Evolutionary conservation across 2,888 invertebrate species (phyloP).

Genomic region (Drosophila anceps): DNA sequence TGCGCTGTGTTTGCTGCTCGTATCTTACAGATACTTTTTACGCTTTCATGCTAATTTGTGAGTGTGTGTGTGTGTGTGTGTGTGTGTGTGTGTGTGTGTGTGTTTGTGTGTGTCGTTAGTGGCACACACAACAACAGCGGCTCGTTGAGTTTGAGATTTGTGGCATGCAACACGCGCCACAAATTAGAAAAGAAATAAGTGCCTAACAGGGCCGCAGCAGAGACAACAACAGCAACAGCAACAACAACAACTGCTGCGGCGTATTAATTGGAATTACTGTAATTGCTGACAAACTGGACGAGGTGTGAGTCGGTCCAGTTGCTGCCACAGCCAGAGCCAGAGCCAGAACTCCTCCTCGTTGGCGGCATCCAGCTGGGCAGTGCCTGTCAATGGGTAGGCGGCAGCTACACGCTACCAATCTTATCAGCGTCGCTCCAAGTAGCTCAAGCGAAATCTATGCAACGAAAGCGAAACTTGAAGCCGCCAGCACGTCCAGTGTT

Average conservation of each 20-base stretch:
- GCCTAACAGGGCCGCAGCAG: slow-evolving; percentile 21
- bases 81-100: slow-evolving; percentile 31
- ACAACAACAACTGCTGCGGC: slow-evolving; percentile 43
- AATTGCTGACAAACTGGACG: slow-evolving; percentile 63
- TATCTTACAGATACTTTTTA: slow-evolving; percentile 48
- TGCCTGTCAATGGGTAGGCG: slow-evolving; percentile 3
- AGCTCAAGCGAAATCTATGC: slow-evolving; percentile 11
- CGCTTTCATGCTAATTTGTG: slow-evolving; percentile 63
- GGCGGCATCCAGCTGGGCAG: slow-evolving; percentile 23
- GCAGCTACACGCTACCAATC: slow-evolving; percentile 12
- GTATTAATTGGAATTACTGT: slow-evolving; percentile 77
- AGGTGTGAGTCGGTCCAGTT: slow-evolving; percentile 58
- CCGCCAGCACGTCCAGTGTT: slow-evolving; percentile 24
- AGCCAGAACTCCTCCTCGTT: not conserved
- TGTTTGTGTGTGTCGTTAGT: slow-evolving; percentile 25
- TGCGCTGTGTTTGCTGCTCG: slow-evolving; percentile 34
- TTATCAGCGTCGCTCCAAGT: slow-evolving; percentile 33
- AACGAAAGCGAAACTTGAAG: slow-evolving; percentile 57
- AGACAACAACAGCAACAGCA: not conserved
- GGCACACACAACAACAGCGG: slow-evolving; percentile 20
- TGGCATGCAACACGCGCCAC: slow-evolving; percentile 84
- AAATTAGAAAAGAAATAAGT: slow-evolving; percentile 76
- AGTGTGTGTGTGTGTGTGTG: slow-evolving; percentile 24
- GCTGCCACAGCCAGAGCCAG: not conserved
- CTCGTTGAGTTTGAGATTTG: slow-evolving; percentile 63